Percentiles rank a stretch among this genome's conserved stretches.
Evolutionary conservation across 2,888 invertebrate species (phyloP).

Genomic region (Blastobasis lacticolella): DNA sequence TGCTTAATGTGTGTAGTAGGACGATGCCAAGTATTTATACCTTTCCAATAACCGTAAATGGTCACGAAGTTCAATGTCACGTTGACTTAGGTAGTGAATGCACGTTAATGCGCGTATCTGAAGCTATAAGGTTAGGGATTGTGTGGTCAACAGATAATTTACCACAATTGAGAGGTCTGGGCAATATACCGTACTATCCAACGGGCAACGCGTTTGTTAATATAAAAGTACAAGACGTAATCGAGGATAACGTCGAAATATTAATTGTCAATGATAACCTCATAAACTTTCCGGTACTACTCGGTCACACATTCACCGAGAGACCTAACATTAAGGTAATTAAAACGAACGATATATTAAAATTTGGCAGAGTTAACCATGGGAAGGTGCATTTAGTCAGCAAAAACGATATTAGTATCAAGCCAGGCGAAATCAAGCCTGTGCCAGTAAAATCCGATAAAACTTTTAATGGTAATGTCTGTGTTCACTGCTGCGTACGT

Average conservation of each 20-base stretch:
- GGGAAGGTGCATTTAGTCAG: neutral
- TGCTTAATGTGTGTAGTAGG: no score
- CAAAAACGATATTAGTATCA: neutral
- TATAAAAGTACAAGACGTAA: slow-evolving; percentile 1
- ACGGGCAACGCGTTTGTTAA: neutral
- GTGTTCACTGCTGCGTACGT: slow-evolving; percentile 3
- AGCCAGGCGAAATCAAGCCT: neutral
- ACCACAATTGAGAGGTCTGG: slow-evolving; percentile 3
- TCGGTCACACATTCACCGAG: slow-evolving; percentile 6
- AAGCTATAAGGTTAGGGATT: neutral
- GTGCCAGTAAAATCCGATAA: neutral
- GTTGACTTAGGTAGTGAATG: slow-evolving; percentile 5
- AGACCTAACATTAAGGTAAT: neutral
- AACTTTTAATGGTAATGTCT: neutral
- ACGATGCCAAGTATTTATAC: no score
- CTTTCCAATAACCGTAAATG: neutral
- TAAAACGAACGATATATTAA: neutral
- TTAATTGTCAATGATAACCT: slow-evolving; percentile 3
- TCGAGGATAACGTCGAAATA: slow-evolving; percentile 7
- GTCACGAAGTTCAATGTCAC: neutral
- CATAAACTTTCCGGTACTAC: neutral
- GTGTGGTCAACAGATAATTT: neutral
- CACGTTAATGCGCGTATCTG: neutral
- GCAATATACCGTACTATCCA: neutral
- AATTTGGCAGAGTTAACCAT: neutral